A percentile compares a stretch with the other conserved stretches of the same genome.
phyloP scores from a whole-genome alignment of 2,888 invertebrate species.

The Ochlodes sylvanus region DNA sequence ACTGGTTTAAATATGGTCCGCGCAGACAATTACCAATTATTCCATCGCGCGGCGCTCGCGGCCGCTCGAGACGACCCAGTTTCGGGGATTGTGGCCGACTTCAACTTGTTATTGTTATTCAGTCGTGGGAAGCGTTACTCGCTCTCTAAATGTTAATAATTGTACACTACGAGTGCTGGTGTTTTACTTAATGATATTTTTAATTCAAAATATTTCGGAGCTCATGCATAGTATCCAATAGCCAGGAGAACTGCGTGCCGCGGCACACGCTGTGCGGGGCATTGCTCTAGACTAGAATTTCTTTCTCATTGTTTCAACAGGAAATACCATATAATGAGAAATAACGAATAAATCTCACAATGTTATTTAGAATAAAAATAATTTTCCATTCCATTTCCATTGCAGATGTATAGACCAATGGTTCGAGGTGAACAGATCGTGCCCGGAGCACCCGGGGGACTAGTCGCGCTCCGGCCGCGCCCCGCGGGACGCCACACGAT shows the following conservation, averaged over 20 bases:
- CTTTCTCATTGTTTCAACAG: too few species aligned
- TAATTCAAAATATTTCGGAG: too few species aligned
- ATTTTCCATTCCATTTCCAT: conserved; percentile 52
- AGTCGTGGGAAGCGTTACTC: conserved; percentile 1
- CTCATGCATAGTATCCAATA: too few species aligned
- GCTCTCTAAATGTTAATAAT: conserved; percentile 4
- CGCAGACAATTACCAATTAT: conserved; percentile 5
- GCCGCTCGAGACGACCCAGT: conserved; percentile 3
- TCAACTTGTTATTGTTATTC: too few species aligned
- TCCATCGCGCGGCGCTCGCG: neutral
- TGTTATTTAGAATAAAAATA: neutral
- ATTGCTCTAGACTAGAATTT: too few species aligned
- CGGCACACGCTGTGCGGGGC: too few species aligned
- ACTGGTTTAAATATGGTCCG: neutral
- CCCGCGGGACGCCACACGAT: conserved; percentile 29
- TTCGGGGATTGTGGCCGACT: neutral
- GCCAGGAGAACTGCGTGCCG: too few species aligned
- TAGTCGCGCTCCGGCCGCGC: conserved; percentile 72
- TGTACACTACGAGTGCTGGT: neutral
- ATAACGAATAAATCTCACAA: too few species aligned
- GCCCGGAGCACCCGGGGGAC: conserved; percentile 99
- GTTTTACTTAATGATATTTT: neutral
- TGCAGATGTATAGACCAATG: conserved; percentile 99
- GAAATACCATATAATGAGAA: too few species aligned
- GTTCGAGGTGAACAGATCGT: conserved; percentile 99